Evolutionary conservation across 2,797 vertebrate genomes (phyloP).

Genomic region (Chloroceryle inda): DNA sequence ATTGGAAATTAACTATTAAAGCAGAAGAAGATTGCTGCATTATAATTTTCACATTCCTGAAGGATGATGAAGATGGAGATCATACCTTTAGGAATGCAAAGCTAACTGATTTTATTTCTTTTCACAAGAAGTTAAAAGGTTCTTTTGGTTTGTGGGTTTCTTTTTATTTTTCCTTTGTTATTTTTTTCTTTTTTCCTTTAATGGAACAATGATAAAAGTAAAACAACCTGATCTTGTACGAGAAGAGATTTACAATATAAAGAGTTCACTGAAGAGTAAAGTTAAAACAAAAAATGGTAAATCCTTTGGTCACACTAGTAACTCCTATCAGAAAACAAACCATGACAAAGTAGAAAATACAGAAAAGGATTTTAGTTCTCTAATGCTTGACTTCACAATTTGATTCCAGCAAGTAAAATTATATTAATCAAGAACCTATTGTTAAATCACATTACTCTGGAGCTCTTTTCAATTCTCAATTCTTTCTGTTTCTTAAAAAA

Average conservation of each 20-base stretch:
- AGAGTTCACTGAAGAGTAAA: conserved; percentile 32
- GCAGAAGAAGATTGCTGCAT: neutral
- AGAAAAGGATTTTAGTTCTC: neutral
- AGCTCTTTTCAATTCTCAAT: neutral
- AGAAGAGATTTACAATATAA: conserved; percentile 24
- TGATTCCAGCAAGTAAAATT: conserved; percentile 3
- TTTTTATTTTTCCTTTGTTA: neutral
- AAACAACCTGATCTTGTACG: neutral
- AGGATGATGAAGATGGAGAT: neutral
- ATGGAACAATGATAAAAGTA: neutral
- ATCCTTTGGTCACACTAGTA: conserved; percentile 53
- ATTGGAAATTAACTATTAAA: conserved; percentile 16
- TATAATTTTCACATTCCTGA: neutral
- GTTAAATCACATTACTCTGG: neutral
- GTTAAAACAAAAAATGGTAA: conserved; percentile 16
- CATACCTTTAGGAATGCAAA: neutral
- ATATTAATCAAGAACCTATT: conserved; percentile 9
- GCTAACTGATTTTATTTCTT: neutral
- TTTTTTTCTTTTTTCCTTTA: neutral
- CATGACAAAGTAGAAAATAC: neutral
- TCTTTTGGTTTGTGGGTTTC: neutral
- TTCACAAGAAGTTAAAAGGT: neutral
- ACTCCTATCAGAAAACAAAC: conserved; percentile 43
- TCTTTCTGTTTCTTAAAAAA: neutral
- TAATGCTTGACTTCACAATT: conserved; percentile 44